Evolutionary conservation across 2,113 vertebrate genomes (phyloP), one percentile per base, ranked within the genome.

Genomic region (Vicugna pacos): DNA sequence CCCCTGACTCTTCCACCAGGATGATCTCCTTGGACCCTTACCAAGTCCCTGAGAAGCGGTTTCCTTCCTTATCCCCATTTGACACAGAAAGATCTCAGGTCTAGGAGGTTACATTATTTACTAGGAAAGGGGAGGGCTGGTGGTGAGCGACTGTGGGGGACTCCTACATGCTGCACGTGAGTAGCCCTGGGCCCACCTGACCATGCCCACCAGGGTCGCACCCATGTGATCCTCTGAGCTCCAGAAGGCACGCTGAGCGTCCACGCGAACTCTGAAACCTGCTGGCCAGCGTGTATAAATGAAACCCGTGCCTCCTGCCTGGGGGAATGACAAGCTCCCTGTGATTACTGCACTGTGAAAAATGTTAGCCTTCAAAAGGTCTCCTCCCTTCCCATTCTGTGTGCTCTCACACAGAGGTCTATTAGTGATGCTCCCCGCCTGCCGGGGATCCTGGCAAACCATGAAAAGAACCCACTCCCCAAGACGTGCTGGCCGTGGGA

Each of bases 291-390:
- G 19, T 70, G 13, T 70, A 32, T 30, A 48, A 72, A 67, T 64
- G 84, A 79, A 83, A 75, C 52, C 50, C 8, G 3, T 3, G 56
- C 91, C 77, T 1, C 1, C 73, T 86, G 38, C 81, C 95, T 46
- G 28, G 35, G 93, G 58, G 70, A 67, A 72, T 15, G 84, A 32
- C 89, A 89, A 60, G 35, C 58, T 85, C 60, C 95, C 88, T 93
- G 56, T 91, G 76, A 72, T 67, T 75, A 95, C 52, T 73, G 90
- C 79, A 26, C 93, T 62, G 92, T 50, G 83, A 97, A 96, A 97
- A 82, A 88, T 94, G 75, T 48, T 54, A 93, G 96, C 94, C 62
- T 95, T 90, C 92, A 26, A 35, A 42, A 26, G 54, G 26, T 17
- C 72, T 93, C 80, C 75, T 96, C 70, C 93, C 84, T 91, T 11